Conservation (phyloP, 2,113 vertebrate genomes). For the Megaleporinus macrocephalus region DNA sequence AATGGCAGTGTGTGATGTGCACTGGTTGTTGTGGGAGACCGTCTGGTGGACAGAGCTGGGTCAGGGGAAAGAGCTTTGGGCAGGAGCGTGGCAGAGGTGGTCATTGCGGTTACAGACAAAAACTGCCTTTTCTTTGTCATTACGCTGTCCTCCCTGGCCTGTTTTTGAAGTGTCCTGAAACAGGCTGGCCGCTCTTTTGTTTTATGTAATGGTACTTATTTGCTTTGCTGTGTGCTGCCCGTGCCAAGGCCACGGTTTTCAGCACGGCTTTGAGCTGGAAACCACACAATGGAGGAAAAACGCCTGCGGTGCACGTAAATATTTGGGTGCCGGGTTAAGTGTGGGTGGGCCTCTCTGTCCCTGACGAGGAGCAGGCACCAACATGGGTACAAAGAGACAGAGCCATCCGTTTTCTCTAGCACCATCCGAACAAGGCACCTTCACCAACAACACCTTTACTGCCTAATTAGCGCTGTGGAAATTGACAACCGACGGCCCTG, state of each 20-base stretch:
- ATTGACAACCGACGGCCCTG: slow-evolving; percentile 21
- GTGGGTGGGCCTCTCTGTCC: slow-evolving; percentile 47
- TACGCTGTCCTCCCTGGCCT: slow-evolving; percentile 24
- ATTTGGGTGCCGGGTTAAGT: slow-evolving; percentile 47
- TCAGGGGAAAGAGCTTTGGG: slow-evolving; percentile 31
- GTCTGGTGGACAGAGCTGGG: neutral
- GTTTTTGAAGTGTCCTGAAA: slow-evolving; percentile 40
- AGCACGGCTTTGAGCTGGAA: slow-evolving; percentile 38
- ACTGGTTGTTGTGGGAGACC: slow-evolving; percentile 1
- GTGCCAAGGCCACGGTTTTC: slow-evolving; percentile 48
- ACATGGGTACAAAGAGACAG: slow-evolving; percentile 37
- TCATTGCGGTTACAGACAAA: slow-evolving; percentile 29
- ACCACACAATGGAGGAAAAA: slow-evolving; percentile 33
- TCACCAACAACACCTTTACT: slow-evolving; percentile 31
- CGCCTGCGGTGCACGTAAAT: slow-evolving; percentile 44
- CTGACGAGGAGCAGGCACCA: slow-evolving; percentile 29
- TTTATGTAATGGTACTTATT: slow-evolving; percentile 51
- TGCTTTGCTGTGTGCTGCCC: slow-evolving; percentile 36
- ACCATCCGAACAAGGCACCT: neutral
- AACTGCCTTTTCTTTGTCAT: slow-evolving; percentile 54
- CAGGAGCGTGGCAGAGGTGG: slow-evolving; percentile 17
- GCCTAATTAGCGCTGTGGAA: slow-evolving; percentile 37
- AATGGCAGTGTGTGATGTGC: slow-evolving; percentile 34
- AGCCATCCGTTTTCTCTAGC: neutral
- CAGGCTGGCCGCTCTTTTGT: slow-evolving; percentile 38